Base-by-base conservation (phyloP, 2,797 vertebrate genomes). In the Saguinus oedipus region DNA sequence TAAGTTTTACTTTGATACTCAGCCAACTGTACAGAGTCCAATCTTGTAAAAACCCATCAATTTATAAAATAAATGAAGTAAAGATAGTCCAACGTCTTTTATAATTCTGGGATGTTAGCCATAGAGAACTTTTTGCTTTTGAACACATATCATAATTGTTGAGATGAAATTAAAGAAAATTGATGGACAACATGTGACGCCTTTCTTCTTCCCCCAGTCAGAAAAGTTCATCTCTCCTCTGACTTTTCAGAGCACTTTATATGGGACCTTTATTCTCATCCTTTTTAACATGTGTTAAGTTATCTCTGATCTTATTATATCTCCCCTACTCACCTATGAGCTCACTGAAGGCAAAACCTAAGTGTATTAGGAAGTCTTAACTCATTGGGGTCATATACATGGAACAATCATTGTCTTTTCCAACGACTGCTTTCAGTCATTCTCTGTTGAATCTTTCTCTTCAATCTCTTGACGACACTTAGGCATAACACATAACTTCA, bases 1-100 rank as follows among this genome's bases (percentile, higher is more conserved):
- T 44, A 10, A 19, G 48, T 93, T 94, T 84, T 50, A 81, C 61
- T 61, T 91, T 97, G 97, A 70, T 68, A 59, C 46, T 87, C 76
- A 55, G 94, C 95, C 97, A 98, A 26, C 74, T 96, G 97, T 92
- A 50, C 48, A 74, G 48, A 97, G 78, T 92, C 90, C 83, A 93
- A 94, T 68, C 82, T 87, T 96, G 48, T 88, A 96, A 90, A 93
- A 96, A 89, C 75, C 83, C 90, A 97, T 95, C 84, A 87, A 94
- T 94, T 90, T 46, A 93, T 88, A 91, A 95, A 97, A 91, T 74
- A 97, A 97, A 95, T 95, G 93, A 97, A 95, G 96, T 75, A 93
- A 96, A 97, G 92, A 93, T 83, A 95, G 90, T 68, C 68, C 81
- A 89, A 59, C 70, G 83, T 94, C 55, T 81, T 95, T 95, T 94